Evolutionary conservation across 1,140 invertebrate genomes (phyloP), one percentile per base, ranked within the genome.

Genomic region (Leptopilina boulardi): DNA sequence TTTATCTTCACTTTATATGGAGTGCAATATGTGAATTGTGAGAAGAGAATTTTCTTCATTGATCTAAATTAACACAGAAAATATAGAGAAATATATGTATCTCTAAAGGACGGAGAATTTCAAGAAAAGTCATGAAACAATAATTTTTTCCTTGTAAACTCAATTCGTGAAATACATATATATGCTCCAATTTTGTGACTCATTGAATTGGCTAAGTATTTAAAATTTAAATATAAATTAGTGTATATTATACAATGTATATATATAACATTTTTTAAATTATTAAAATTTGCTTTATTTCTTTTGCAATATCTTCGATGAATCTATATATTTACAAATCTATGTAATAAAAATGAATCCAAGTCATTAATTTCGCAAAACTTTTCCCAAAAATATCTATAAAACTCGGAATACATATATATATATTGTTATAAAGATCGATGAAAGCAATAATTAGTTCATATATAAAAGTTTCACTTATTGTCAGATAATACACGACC

Each of bases 81-180:
- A 23, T 30, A 23, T 34, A 30, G 59, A 66, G 30, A 34, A 34
- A 59, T 59, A 23, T 26, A 15, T n/a, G n/a, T n/a, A n/a, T n/a
- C n/a, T 66, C 15, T 11, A 66, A 66, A 66, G 11, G n/a, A n/a
- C n/a, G n/a, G 1, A 23, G 26, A 23, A 38, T 66, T 66, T 66
- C 59, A 66, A 66, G 59, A 66, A 66, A 66, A 66, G 59, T 66
- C 59, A n/a, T 66, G 59, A 66, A 66, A 66, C 59, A 34, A 8
- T 66, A 30, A 66, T 66, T 66, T 66, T 66, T 66, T 30, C 59
- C 26, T 15, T 66, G 59, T 66, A 38, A 38, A 66, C 11, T 66
- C 26, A 1, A 26, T 66, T 66, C 15, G 59, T 30, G 26, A 34
- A 23, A n/a, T 5, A 34, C 30, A 34, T 34, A 34, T 38, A 38